Conservation (phyloP, 2,113 vertebrate genomes). For the Delphinus delphis region DNA sequence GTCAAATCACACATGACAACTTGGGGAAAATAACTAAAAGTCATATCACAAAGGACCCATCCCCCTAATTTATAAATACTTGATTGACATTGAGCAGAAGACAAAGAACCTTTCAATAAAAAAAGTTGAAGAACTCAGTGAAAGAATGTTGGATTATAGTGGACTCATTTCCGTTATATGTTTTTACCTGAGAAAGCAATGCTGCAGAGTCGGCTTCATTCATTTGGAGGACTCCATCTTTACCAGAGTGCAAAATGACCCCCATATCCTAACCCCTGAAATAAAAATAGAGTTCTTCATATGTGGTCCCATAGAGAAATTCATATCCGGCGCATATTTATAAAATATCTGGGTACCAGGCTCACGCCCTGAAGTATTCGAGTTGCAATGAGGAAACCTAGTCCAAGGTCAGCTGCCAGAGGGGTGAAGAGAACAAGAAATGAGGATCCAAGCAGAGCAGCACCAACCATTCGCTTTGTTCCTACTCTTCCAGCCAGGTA, state of each 20-base stretch:
- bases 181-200: slow-evolving; percentile 80
- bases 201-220: slow-evolving; percentile 84
- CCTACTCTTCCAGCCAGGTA: slow-evolving; percentile 87
- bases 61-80: neutral
- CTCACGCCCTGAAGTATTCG: slow-evolving; percentile 11
- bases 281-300: neutral
- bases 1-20: neutral
- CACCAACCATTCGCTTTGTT: slow-evolving; percentile 82
- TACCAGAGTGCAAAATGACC: slow-evolving; percentile 89
- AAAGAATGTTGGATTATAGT: neutral
- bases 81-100: neutral
- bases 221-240: slow-evolving; percentile 87
- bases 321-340: neutral
- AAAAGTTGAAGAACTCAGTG: neutral
- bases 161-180: fast-evolving
- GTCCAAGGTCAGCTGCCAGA: slow-evolving; percentile 75
- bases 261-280: slow-evolving; percentile 85
- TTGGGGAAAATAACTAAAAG: neutral
- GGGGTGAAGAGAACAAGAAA: slow-evolving; percentile 85
- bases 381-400: neutral
- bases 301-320: neutral
- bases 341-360: slow-evolving; percentile 45
- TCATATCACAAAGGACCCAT: neutral
- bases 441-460: slow-evolving; percentile 83
- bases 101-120: neutral